Conservation (phyloP, 2,888 invertebrate genomes). For the Suillia variegata region DNA sequence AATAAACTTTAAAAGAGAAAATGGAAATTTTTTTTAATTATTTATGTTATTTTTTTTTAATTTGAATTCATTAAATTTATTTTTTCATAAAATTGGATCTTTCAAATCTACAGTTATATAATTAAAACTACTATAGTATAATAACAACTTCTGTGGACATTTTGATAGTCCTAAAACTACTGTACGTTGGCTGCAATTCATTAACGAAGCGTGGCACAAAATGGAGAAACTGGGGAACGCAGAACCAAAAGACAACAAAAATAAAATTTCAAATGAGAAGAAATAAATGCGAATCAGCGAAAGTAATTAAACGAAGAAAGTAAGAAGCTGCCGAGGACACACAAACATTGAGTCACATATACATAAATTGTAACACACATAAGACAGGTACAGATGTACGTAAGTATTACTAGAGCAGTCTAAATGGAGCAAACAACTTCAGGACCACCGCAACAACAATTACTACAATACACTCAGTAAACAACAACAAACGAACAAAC, state of each 20-base stretch:
- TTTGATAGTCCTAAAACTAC: too few species aligned
- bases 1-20: too few species aligned
- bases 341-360: neutral
- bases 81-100: too few species aligned
- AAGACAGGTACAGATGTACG: neutral
- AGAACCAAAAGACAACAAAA: slow-evolving; percentile 14
- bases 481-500: too few species aligned
- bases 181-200: neutral
- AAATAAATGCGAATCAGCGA: slow-evolving; percentile 18
- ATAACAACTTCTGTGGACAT: too few species aligned
- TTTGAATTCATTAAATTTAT: too few species aligned
- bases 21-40: too few species aligned
- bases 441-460: slow-evolving; percentile 13
- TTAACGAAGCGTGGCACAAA: slow-evolving; percentile 8
- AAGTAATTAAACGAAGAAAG: slow-evolving; percentile 7
- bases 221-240: neutral
- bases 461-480: slow-evolving; percentile 18
- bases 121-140: too few species aligned
- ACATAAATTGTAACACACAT: too few species aligned
- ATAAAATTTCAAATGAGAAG: slow-evolving; percentile 23
- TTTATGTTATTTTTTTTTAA: too few species aligned
- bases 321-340: neutral
- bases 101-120: too few species aligned
- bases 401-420: neutral
- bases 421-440: neutral